phyloP scores from a whole-genome alignment of 2,888 invertebrate genomes.

The Chydorus sphaericus region DNA sequence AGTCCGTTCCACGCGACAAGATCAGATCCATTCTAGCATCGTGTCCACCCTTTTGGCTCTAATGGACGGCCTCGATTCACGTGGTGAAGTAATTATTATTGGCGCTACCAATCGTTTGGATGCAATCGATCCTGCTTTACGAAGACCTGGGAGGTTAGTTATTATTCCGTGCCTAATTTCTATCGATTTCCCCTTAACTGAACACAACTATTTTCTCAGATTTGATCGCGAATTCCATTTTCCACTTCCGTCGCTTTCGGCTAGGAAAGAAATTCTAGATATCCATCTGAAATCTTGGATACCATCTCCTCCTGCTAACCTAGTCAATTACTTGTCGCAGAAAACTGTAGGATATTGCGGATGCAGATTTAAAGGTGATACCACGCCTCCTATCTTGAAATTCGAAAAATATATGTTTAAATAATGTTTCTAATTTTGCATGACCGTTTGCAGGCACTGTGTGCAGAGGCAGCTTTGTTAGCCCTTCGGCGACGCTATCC shows the following conservation, averaged over 20 bases:
- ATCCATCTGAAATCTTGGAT: slow-evolving; percentile 63
- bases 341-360: slow-evolving; percentile 62
- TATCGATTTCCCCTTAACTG: background rate
- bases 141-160: slow-evolving; percentile 52
- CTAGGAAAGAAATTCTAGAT: slow-evolving; percentile 54
- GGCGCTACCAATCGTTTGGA: slow-evolving; percentile 84
- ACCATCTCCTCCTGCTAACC: slow-evolving; percentile 40
- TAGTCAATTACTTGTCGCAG: slow-evolving; percentile 50
- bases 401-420: background rate
- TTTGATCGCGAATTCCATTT: slow-evolving; percentile 81
- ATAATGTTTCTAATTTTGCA: background rate
- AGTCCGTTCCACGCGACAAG: slow-evolving; percentile 71
- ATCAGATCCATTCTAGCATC: slow-evolving; percentile 82
- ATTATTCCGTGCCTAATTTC: background rate
- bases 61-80: slow-evolving; percentile 77
- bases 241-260: slow-evolving; percentile 48
- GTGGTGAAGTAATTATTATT: slow-evolving; percentile 72
- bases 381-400: background rate
- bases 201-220: too few relatives aligned
- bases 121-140: slow-evolving; percentile 78
- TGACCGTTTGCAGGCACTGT: slow-evolving; percentile 45
- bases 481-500: slow-evolving; percentile 58
- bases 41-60: slow-evolving; percentile 77
- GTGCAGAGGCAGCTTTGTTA: slow-evolving; percentile 66
- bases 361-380: slow-evolving; percentile 54